Conservation (phyloP, 2,888 invertebrate species). For the Maniola hyperantus region DNA sequence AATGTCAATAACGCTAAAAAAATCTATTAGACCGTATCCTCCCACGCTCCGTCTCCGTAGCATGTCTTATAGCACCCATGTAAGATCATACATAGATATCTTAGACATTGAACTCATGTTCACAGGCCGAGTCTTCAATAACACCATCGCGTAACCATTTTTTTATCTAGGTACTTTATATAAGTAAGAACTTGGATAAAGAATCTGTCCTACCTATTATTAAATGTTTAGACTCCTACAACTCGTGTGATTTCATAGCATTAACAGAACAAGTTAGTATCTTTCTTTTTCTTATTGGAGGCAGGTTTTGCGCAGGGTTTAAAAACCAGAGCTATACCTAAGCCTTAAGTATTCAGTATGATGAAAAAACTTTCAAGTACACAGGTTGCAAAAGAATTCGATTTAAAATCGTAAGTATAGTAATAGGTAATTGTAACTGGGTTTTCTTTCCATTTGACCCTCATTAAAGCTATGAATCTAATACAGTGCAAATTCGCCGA, state of each 20-base stretch:
- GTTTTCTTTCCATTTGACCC: too few species aligned
- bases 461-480: too few species aligned
- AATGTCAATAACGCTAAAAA: neutral
- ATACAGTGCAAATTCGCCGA: neutral
- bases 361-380: too few species aligned
- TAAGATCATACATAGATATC: constrained; percentile 30
- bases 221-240: neutral
- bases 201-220: too few species aligned
- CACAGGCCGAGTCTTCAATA: constrained; percentile 11
- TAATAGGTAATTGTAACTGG: too few species aligned
- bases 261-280: too few species aligned
- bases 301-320: too few species aligned
- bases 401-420: neutral
- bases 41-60: constrained; percentile 13
- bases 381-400: neutral
- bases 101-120: constrained; percentile 33
- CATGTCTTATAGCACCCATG: constrained; percentile 19
- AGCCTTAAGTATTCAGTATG: too few species aligned
- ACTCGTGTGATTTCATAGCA: too few species aligned
- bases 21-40: neutral
- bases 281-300: too few species aligned
- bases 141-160: constrained; percentile 21
- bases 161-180: neutral
- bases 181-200: neutral
- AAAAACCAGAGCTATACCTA: too few species aligned